Evolutionary conservation across 2,797 vertebrate genomes (phyloP), one percentile per base, ranked within the genome.

Genomic region (Centroberyx gerrardi): DNA sequence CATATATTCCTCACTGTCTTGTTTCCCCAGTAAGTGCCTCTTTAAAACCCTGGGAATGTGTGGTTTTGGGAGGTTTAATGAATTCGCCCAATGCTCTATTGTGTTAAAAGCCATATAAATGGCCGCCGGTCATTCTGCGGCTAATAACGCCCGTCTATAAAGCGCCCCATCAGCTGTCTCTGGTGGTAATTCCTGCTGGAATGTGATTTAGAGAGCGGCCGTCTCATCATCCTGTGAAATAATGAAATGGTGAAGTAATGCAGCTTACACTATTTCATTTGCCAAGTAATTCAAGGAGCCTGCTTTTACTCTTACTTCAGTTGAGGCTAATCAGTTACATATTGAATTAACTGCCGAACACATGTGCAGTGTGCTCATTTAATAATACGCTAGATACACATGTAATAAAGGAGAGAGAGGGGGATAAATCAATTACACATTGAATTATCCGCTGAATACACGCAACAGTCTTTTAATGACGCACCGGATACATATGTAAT

Each of bases 1-100:
- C 54, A 62, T 76, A 74, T 62, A 82, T 90, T 74, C 68, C 62
- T 87, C 90, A 81, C 72, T 79, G 88, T 90, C 89, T 87, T n/a
- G 56, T 90, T 87, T 75, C 58, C 68, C 66, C 74, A 68, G 56
- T 68, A 81, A 84, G 76, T 67, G 78, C 63, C 76, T 88, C 76
- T 80, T 88, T 77, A 78, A 88, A 74, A 36, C 29, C 38, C 18
- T 0, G 6, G 15, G 73, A 76, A 81, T 29, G 33, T 68, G 78
- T 12, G 58, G 61, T 64, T 81, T 71, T 76, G 31, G 58, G 42
- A 74, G 74, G 29, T 76, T 78, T 79, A 85, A 88, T 87, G 84
- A 79, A 67, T 84, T 55, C 29, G n/a, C 62, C 55, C 59, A 3
- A 22, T 55, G 22, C 69, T 82, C 51, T 72, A 36, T 81, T 78